phyloP scores from a whole-genome alignment of 2,113 vertebrate genomes.

The Climacteris rufus region DNA sequence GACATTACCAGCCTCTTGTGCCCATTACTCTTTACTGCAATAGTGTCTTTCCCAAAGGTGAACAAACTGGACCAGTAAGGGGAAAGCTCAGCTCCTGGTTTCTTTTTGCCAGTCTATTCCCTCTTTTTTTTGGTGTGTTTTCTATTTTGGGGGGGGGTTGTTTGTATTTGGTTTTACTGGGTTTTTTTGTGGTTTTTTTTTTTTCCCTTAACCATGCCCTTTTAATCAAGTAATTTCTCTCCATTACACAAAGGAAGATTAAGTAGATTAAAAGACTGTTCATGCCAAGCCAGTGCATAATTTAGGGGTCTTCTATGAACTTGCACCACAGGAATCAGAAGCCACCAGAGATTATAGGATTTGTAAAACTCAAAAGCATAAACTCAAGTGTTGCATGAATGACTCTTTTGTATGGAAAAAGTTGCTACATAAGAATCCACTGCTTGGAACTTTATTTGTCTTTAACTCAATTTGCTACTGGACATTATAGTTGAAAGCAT shows the following conservation, averaged over 20 bases:
- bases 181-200: background rate
- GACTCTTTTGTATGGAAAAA: background rate
- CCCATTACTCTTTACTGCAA: background rate
- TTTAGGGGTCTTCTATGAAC: background rate
- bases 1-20: background rate
- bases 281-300: background rate
- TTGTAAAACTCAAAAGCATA: background rate
- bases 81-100: background rate
- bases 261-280: background rate
- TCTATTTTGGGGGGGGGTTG: fast-evolving
- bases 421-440: background rate
- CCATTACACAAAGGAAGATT: background rate
- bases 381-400: background rate
- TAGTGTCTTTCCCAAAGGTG: background rate
- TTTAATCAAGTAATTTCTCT: background rate
- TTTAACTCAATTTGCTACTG: background rate
- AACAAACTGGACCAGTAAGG: background rate
- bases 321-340: background rate
- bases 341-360: background rate
- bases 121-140: too few species aligned
- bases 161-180: background rate
- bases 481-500: background rate
- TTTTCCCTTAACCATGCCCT: background rate
- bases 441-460: background rate
- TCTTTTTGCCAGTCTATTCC: background rate